These are phyloP conservation scores for Tokudaia tokunoshimensis DNA, from an alignment of 2,797 vertebrate genomes.

Conservation along the genomic window DNA sequence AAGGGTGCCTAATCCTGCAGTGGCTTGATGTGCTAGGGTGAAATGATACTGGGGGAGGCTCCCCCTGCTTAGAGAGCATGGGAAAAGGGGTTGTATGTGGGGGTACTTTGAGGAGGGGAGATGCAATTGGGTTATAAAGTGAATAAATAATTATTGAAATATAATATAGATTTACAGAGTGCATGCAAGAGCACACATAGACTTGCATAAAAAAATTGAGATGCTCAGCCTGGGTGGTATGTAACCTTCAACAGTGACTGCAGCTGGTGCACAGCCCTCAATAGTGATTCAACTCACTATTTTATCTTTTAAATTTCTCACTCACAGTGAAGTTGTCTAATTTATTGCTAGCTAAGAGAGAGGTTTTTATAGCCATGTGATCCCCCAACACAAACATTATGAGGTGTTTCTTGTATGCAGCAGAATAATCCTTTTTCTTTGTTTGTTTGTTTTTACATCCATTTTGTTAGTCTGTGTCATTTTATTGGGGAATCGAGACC, in stretches of 20 bases:
- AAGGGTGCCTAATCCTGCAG: background rate
- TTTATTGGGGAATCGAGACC: background rate
- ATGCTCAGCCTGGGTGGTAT: background rate
- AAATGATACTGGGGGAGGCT: background rate
- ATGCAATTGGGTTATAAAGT: background rate
- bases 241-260: background rate
- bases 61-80: background rate
- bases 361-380: background rate
- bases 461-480: background rate
- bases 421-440: background rate
- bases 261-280: background rate
- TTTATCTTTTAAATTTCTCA: background rate
- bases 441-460: background rate
- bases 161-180: background rate
- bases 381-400: background rate
- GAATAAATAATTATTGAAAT: background rate
- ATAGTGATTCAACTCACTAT: background rate
- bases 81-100: background rate
- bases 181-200: background rate
- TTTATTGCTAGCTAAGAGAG: background rate
- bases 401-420: background rate
- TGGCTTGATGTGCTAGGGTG: background rate
- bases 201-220: background rate
- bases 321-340: background rate
- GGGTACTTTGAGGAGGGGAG: background rate